These are phyloP conservation scores for Chunga burmeisteri DNA, from an alignment of 2,113 vertebrate genomes.

Conservation along the genomic window DNA sequence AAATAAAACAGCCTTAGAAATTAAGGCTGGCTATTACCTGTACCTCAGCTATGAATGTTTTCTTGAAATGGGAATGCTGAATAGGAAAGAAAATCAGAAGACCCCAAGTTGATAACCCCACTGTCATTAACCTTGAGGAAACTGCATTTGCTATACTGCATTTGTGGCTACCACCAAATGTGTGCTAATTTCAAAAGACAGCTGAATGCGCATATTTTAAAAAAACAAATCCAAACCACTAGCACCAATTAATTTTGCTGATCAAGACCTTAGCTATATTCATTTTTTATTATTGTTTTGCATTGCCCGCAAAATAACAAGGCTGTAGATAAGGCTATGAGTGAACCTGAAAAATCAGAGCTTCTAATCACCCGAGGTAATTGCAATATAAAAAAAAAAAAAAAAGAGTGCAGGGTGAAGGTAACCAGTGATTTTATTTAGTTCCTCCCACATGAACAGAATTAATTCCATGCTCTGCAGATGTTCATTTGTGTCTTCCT, in stretches of 20 bases:
- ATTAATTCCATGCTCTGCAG: not conserved
- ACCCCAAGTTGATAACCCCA: not conserved
- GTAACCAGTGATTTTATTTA: slow-evolving; percentile 9
- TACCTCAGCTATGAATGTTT: not conserved
- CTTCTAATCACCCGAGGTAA: not conserved
- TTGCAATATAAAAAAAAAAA: not conserved
- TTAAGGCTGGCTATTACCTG: not conserved
- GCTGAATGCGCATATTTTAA: not conserved
- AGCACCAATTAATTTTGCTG: not conserved
- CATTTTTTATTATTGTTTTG: not conserved
- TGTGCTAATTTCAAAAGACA: not conserved
- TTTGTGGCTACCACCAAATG: not conserved
- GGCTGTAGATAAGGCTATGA: not conserved
- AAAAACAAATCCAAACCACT: not conserved
- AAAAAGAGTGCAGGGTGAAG: not conserved
- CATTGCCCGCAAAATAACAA: not conserved
- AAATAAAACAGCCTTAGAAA: not conserved
- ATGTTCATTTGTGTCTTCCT: not conserved
- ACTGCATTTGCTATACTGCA: not conserved
- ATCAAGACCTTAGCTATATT: not conserved
- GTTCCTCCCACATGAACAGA: not conserved
- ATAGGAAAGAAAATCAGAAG: not conserved
- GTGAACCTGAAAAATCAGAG: not conserved
- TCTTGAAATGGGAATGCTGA: not conserved
- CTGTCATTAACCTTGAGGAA: not conserved